A percentile compares a stretch with the other conserved stretches of the same genome.
phyloP scores from a whole-genome alignment of 35 echinoderm and acorn worm genomes.

The Lytechinus variegatus region DNA sequence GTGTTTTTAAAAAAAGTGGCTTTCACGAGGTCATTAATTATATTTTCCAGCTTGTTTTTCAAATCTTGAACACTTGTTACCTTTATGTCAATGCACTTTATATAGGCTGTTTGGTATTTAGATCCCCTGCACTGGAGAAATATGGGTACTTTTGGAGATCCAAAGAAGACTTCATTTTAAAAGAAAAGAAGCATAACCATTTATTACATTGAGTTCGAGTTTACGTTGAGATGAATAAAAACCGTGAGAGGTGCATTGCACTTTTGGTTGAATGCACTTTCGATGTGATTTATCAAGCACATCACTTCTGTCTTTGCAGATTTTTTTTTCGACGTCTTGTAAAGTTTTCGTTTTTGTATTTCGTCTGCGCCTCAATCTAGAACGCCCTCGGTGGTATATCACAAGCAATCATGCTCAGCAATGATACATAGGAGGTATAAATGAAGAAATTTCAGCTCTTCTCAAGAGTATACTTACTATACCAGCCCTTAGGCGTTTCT shows the following conservation, averaged over 20 bases:
- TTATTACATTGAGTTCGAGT: background rate
- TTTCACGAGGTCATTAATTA: background rate
- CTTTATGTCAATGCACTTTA: background rate
- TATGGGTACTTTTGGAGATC: background rate
- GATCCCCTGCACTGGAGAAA: background rate
- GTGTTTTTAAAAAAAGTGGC: background rate
- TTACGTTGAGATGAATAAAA: background rate
- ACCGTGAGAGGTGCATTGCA: background rate
- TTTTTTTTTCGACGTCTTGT: background rate
- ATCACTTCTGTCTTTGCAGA: background rate
- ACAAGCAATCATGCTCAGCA: background rate
- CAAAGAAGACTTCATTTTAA: background rate
- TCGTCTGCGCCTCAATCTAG: background rate
- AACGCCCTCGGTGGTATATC: background rate
- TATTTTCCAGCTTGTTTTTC: background rate
- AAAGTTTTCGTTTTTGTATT: background rate
- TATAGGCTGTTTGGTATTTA: background rate
- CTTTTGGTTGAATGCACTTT: conserved; percentile 18
- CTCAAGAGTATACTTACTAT: background rate
- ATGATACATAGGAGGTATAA: background rate
- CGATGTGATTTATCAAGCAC: background rate
- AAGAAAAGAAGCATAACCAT: background rate
- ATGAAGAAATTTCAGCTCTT: background rate
- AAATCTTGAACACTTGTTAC: background rate
- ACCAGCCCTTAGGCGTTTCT: background rate